Evolutionary conservation across 2,113 vertebrate genomes (phyloP).

Genomic region (Candoia aspera): DNA sequence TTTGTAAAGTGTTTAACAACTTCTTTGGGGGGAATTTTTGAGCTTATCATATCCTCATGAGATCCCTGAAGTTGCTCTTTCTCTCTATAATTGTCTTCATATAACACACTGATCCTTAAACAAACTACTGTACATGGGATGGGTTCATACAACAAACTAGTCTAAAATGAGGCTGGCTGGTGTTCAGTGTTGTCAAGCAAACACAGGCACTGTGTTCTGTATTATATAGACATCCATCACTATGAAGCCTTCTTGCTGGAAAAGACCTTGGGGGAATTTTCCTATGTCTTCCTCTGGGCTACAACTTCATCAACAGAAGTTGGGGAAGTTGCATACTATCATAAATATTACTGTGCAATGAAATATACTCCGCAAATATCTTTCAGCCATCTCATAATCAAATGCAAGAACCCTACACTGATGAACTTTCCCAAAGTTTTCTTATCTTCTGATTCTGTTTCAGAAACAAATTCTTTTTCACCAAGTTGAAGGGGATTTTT

Average conservation of each 20-base stretch:
- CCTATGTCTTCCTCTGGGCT: not conserved
- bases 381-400: not conserved
- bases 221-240: not conserved
- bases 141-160: not conserved
- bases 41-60: not conserved
- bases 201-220: not conserved
- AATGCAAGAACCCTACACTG: not conserved
- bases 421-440: not conserved
- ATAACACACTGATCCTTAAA: not conserved
- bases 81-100: not conserved
- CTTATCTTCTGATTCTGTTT: not conserved
- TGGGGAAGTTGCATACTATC: not conserved
- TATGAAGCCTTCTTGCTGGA: not conserved
- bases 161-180: not conserved
- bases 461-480: not conserved
- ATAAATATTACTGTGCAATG: not conserved
- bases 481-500: not conserved
- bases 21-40: not conserved
- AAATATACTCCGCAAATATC: not conserved
- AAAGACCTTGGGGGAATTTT: not conserved
- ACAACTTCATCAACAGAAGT: not conserved
- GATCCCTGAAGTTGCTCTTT: not conserved
- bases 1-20: not conserved
- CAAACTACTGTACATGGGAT: not conserved
- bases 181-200: not conserved